Percentiles rank a stretch among this genome's conserved stretches.
These are phyloP conservation scores for Sinonovacula constricta DNA, from an alignment of 1,140 invertebrate genomes.

Conservation along the genomic window DNA sequence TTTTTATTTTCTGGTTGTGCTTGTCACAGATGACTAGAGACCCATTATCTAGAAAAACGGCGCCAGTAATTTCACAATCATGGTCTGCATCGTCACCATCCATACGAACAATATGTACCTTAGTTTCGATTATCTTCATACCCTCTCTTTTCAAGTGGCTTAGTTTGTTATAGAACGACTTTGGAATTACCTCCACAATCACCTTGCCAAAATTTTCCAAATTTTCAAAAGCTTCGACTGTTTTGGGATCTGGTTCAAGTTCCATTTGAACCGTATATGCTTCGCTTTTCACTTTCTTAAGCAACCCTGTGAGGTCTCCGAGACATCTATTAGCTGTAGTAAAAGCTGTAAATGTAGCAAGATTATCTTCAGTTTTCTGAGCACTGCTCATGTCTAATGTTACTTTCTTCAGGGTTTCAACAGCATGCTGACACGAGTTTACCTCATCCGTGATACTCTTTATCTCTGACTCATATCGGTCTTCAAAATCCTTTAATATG, in stretches of 20 bases:
- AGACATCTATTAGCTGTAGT: slow-evolving; percentile 31
- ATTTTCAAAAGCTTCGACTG: not conserved
- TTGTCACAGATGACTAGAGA: slow-evolving; percentile 40
- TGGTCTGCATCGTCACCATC: slow-evolving; percentile 34
- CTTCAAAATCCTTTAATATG: slow-evolving; percentile 5
- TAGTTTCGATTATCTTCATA: slow-evolving; percentile 39
- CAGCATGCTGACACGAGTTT: slow-evolving; percentile 23
- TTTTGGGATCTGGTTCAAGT: not conserved
- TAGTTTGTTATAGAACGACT: slow-evolving; percentile 27
- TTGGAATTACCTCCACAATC: slow-evolving; percentile 20
- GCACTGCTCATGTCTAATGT: slow-evolving; percentile 1
- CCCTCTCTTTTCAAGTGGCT: slow-evolving; percentile 20
- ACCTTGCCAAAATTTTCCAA: slow-evolving; percentile 16
- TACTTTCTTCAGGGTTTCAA: not conserved
- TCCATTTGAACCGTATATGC: slow-evolving; percentile 30
- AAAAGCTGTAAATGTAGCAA: slow-evolving; percentile 20
- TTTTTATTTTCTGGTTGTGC: slow-evolving; percentile 45
- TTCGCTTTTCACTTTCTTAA: slow-evolving; percentile 42
- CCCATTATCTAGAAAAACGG: slow-evolving; percentile 29
- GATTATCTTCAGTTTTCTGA: slow-evolving; percentile 30
- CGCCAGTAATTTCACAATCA: slow-evolving; percentile 45
- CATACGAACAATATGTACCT: slow-evolving; percentile 44
- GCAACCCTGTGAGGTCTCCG: slow-evolving; percentile 14
- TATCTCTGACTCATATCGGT: not conserved
- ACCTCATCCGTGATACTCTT: slow-evolving; percentile 17